Conservation (phyloP, 2,113 vertebrate species). For the Menidia beryllina region DNA sequence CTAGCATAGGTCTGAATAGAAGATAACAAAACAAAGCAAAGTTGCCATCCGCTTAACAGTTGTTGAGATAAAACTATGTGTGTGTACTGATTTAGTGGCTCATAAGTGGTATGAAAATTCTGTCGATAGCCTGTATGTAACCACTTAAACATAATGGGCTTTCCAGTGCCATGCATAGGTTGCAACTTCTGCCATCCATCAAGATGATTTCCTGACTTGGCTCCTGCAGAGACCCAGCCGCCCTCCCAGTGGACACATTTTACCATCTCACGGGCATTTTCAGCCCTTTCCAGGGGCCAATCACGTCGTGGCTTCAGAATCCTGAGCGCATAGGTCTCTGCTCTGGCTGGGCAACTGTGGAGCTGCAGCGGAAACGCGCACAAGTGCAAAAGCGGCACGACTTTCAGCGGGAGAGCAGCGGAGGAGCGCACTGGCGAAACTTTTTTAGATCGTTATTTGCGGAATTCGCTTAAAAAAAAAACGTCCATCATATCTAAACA, state of each 20-base stretch:
- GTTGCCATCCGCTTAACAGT: neutral
- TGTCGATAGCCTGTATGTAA: neutral
- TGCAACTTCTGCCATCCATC: constrained; percentile 32
- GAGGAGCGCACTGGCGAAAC: constrained; percentile 8
- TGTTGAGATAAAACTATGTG: neutral
- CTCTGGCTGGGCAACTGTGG: constrained; percentile 62
- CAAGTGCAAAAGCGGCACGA: constrained; percentile 40
- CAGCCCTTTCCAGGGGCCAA: constrained; percentile 43
- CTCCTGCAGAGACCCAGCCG: constrained; percentile 31
- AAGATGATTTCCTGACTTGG: constrained; percentile 7
- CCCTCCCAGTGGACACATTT: constrained; percentile 51
- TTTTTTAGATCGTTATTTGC: constrained; percentile 17
- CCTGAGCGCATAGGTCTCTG: constrained; percentile 39
- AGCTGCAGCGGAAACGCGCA: constrained; percentile 32
- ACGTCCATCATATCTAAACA: neutral
- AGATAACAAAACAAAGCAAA: constrained; percentile 1
- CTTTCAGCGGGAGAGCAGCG: constrained; percentile 11
- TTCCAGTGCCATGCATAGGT: neutral
- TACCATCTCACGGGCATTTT: constrained; percentile 5
- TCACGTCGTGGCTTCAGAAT: constrained; percentile 52
- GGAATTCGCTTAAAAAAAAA: too few species aligned
- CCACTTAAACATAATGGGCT: too few species aligned
- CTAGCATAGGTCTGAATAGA: too few species aligned
- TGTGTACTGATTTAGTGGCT: neutral
- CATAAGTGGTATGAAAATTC: neutral